Conservation (phyloP, 23 tunicate species). For the Halocynthia aurantium region DNA sequence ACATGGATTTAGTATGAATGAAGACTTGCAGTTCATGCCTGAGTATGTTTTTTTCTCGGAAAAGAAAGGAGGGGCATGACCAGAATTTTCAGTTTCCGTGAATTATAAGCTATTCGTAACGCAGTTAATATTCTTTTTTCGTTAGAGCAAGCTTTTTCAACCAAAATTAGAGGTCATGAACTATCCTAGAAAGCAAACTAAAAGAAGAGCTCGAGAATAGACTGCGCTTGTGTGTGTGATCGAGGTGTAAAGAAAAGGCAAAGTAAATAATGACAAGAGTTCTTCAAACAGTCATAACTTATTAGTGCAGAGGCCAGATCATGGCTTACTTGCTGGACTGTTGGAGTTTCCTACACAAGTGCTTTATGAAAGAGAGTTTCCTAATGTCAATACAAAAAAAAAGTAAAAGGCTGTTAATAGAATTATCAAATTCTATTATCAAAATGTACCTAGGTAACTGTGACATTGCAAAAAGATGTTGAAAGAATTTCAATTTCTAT, state of each 20-base stretch:
- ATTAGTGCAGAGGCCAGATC: conserved; percentile 32
- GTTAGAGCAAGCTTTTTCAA: conserved; percentile 28
- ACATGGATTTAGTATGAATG: too few species aligned
- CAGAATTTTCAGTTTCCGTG: too few species aligned
- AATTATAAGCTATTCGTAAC: too few species aligned
- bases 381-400: not conserved
- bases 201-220: conserved; percentile 49
- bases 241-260: conserved; percentile 1
- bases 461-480: too few species aligned
- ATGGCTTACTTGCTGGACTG: conserved; percentile 64
- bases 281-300: too few species aligned
- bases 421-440: not conserved
- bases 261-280: not conserved
- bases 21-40: too few species aligned
- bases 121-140: not conserved
- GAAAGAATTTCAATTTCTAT: not conserved
- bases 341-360: conserved; percentile 71
- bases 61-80: too few species aligned
- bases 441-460: not conserved
- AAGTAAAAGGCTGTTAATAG: not conserved
- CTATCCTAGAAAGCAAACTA: conserved; percentile 58
- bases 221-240: conserved; percentile 23
- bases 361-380: not conserved
- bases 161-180: conserved; percentile 57
- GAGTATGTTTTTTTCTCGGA: too few species aligned